Percentiles rank a stretch among this genome's conserved stretches.
Evolutionary conservation across 2,797 vertebrate species (phyloP).

Genomic region (Mormyrops boulengeri): DNA sequence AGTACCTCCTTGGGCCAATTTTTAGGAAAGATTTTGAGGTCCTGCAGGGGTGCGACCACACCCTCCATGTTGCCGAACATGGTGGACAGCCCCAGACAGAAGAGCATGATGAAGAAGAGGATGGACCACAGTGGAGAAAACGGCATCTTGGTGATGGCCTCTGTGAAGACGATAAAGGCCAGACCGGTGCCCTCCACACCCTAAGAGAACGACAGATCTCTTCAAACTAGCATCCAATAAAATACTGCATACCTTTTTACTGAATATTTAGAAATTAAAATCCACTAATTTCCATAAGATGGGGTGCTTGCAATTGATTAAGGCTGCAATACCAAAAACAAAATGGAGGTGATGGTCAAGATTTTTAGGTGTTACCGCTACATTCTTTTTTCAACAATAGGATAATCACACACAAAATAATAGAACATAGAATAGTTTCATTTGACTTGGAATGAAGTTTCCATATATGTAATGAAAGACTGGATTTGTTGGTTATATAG

Average conservation of each 20-base stretch:
- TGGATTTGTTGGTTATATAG: background rate
- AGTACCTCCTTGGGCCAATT: slow-evolving; percentile 64
- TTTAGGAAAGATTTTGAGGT: slow-evolving; percentile 52
- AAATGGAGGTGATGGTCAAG: background rate
- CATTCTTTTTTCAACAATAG: background rate
- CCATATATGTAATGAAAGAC: background rate
- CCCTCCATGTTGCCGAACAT: slow-evolving; percentile 52
- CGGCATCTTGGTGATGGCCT: background rate
- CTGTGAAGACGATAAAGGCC: background rate
- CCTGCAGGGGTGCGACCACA: slow-evolving; percentile 48
- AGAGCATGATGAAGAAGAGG: background rate
- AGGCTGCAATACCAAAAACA: background rate
- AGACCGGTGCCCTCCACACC: background rate
- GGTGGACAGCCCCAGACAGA: background rate
- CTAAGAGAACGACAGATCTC: background rate
- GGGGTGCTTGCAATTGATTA: background rate
- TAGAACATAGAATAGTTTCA: background rate
- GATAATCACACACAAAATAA: background rate
- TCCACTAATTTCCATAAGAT: background rate
- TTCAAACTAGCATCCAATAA: background rate
- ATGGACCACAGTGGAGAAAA: background rate
- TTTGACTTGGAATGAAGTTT: background rate
- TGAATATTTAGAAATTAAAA: background rate
- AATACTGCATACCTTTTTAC: background rate
- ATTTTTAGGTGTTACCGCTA: background rate